These are phyloP conservation scores for Sinodicranocentrus sp. DNA, from an alignment of 2,888 invertebrate species.

Conservation along the genomic window DNA sequence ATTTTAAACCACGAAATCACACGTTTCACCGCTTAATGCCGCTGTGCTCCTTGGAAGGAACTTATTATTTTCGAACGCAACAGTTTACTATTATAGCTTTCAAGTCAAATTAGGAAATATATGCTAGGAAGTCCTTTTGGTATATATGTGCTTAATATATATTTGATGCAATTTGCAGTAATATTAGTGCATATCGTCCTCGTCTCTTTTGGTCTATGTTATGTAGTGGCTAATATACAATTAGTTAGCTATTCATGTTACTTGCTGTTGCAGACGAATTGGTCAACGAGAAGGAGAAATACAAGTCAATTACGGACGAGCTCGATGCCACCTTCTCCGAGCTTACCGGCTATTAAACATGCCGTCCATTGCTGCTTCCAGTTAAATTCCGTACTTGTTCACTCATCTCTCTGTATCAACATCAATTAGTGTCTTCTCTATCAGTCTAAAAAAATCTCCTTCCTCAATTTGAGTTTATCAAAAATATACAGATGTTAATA, in stretches of 20 bases:
- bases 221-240: conserved; percentile 10
- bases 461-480: conserved; percentile 33
- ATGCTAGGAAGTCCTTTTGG: too few relatives aligned
- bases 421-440: conserved; percentile 56
- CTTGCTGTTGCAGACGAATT: conserved; percentile 86
- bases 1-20: too few relatives aligned
- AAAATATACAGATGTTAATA: conserved; percentile 34
- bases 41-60: too few relatives aligned
- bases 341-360: conserved; percentile 94
- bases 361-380: conserved; percentile 66
- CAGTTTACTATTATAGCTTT: too few relatives aligned
- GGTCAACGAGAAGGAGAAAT: conserved; percentile 91
- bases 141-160: too few relatives aligned
- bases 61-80: too few relatives aligned
- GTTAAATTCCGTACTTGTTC: conserved; percentile 69
- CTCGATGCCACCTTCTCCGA: conserved; percentile 98
- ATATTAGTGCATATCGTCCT: neutral
- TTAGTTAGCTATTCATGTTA: conserved; percentile 55
- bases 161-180: neutral
- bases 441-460: conserved; percentile 33
- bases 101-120: too few relatives aligned
- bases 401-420: conserved; percentile 52
- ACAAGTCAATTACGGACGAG: conserved; percentile 98
- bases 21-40: too few relatives aligned
- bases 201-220: conserved; percentile 1